Evolutionary conservation across 2,797 vertebrate genomes (phyloP), one percentile per base, ranked within the genome.

Genomic region (Austrolebias charrua): DNA sequence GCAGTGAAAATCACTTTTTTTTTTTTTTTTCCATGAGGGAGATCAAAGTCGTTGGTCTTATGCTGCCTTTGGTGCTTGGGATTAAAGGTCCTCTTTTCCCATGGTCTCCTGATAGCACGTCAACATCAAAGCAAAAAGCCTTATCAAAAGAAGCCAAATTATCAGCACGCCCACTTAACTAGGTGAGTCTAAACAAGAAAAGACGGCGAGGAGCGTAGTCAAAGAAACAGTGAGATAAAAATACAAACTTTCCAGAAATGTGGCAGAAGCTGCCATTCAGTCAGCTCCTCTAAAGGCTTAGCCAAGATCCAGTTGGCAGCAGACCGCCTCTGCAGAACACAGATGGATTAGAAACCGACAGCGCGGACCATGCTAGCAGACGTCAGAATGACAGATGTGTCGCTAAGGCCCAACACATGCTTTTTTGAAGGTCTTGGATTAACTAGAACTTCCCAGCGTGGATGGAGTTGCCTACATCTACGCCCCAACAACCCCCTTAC

Each of bases 11-110:
- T 88, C 79, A 82, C 84, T 64, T 65, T 42, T 43, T 81, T 76
- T 69, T 88, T 80, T 76, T 69, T 38, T 88, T 87, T 86, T 84
- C 85, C 86, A 87, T 86, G 86, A 83, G 78, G 53, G 75, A 92
- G 89, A 92, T 92, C 88, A 92, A 93, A 92, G 90, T 86, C 70
- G 62, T 62, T 67, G 84, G 85, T 75, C 84, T 79, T 80, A 79
- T 86, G 87, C 80, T 75, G 86, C 85, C 85, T 79, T 76, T 70
- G 81, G 81, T 86, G 78, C 65, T 78, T 45, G 59, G 84, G 83
- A 91, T 89, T 90, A 82, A 80, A 87, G 79, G 86, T 82, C 66
- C 70, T 76, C 73, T 75, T 68, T 79, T 87, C 82, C 73, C 73
- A 73, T 24, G 79, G 69, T 78, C 65, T 64, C 51, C 62, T 46